Evolutionary conservation across 2,113 vertebrate genomes (phyloP).

Genomic region (Ramphastos sulfuratus): DNA sequence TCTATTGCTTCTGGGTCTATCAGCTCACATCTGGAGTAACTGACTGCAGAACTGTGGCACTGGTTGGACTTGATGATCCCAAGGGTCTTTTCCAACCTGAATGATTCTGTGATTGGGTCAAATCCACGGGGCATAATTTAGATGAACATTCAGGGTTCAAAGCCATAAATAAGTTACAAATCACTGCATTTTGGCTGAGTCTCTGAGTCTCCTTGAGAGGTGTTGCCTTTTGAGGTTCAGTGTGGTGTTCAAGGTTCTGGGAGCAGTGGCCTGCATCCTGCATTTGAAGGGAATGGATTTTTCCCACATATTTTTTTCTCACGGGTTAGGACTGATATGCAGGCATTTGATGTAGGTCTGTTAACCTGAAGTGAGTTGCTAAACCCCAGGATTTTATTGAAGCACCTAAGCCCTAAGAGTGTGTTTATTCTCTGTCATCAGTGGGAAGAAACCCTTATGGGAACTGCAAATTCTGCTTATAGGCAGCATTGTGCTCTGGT

Average conservation of each 20-base stretch:
- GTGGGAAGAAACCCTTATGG: background rate
- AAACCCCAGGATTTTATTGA: background rate
- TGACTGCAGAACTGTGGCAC: background rate
- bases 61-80: no score
- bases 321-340: background rate
- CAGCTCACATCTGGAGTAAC: background rate
- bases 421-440: background rate
- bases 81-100: no score
- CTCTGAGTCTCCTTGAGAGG: background rate
- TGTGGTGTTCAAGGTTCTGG: background rate
- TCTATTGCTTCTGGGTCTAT: background rate
- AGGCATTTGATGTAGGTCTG: background rate
- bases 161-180: background rate
- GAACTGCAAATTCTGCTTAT: background rate
- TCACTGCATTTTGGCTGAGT: background rate
- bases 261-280: background rate
- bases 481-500: background rate
- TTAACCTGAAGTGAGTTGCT: background rate
- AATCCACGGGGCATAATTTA: background rate
- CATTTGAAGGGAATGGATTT: background rate
- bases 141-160: background rate
- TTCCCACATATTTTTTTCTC: background rate
- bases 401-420: background rate
- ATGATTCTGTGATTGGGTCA: background rate
- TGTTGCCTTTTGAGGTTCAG: background rate